These are phyloP conservation scores for Drosophila lini DNA, from an alignment of 1,140 invertebrate species.

Conservation along the genomic window DNA sequence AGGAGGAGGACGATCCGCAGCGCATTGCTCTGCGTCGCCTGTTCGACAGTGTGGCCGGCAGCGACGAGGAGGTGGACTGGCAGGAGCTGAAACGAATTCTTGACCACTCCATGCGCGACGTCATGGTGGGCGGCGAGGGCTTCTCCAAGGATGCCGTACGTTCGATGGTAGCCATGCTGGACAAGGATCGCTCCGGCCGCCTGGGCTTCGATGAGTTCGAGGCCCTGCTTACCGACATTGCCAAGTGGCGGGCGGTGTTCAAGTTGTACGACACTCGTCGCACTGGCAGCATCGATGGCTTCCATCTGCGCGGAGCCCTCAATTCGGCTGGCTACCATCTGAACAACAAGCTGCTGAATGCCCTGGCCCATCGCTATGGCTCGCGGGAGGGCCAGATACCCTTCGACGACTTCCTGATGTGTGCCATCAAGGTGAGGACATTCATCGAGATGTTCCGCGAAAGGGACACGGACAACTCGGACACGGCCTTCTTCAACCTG, in stretches of 20 bases:
- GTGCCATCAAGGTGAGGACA: constrained; percentile 95
- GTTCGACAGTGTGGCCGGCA: constrained; percentile 94
- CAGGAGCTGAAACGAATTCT: constrained; percentile 96
- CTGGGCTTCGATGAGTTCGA: constrained; percentile 97
- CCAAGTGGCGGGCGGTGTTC: constrained; percentile 96
- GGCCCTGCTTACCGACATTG: constrained; percentile 93
- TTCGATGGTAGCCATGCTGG: constrained; percentile 98
- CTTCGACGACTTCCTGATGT: constrained; percentile 98
- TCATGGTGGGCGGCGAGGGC: constrained; percentile 86
- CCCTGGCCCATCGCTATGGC: constrained; percentile 95
- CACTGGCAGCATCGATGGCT: constrained; percentile 92
- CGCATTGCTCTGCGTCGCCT: constrained; percentile 90
- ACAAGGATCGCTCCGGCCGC: constrained; percentile 96
- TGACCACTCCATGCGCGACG: constrained; percentile 94
- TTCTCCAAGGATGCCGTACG: constrained; percentile 97
- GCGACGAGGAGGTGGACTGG: constrained; percentile 97
- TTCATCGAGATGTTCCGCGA: constrained; percentile 95
- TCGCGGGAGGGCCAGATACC: constrained; percentile 92
- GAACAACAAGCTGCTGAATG: constrained; percentile 95
- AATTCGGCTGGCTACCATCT: constrained; percentile 95
- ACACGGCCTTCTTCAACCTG: constrained; percentile 91
- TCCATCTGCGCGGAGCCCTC: constrained; percentile 93
- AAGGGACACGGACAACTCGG: constrained; percentile 88
- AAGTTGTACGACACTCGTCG: constrained; percentile 93
- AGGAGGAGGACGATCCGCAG: constrained; percentile 85